phyloP scores from a whole-genome alignment of 2,888 invertebrate species.

The Caradrina clavipalpis region DNA sequence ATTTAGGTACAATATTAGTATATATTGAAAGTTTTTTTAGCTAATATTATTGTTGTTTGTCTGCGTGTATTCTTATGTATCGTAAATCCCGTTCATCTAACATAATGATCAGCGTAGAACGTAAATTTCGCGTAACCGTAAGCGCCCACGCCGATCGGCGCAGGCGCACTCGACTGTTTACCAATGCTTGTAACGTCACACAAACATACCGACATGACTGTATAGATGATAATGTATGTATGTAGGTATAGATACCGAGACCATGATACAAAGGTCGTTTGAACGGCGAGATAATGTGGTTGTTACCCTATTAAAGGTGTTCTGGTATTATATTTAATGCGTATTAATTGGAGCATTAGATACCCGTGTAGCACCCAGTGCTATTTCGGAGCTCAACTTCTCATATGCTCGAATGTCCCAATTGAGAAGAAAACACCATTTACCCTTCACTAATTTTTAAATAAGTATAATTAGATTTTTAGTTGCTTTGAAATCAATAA shows the following conservation, averaged over 20 bases:
- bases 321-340: not conserved
- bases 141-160: constrained; percentile 33
- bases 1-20: no score
- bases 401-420: no score
- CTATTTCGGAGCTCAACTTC: no score
- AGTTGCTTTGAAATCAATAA: no score
- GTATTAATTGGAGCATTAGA: no score
- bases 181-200: constrained; percentile 43
- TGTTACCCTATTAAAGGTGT: not conserved
- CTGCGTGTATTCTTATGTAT: constrained; percentile 3
- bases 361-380: no score
- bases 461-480: no score
- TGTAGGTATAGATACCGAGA: constrained; percentile 10
- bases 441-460: no score
- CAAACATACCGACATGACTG: no score
- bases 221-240: no score
- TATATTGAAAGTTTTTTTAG: not conserved
- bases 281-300: no score
- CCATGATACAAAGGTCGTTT: not conserved
- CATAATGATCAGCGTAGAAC: constrained; percentile 35
- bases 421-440: no score
- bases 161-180: constrained; percentile 45
- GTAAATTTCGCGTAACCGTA: constrained; percentile 41
- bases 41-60: not conserved
- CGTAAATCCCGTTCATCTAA: constrained; percentile 31